Conservation (phyloP, 2,888 invertebrate genomes). For the Heliconius charithonia region DNA sequence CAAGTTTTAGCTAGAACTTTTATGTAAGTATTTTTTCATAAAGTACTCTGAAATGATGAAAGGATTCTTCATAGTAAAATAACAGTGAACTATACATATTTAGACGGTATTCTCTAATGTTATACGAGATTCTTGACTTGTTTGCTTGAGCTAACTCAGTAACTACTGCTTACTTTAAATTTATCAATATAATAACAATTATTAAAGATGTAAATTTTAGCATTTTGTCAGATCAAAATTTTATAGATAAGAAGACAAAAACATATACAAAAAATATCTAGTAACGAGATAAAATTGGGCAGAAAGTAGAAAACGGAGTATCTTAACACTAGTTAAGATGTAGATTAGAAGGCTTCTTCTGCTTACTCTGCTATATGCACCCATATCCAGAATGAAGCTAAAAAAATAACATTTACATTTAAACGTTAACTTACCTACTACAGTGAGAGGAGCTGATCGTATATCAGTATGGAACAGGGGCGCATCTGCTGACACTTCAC, state of each 20-base stretch:
- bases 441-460: constrained; percentile 85
- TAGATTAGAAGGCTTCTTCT: no score
- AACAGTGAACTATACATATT: not conserved
- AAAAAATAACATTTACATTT: not conserved
- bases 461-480: constrained; percentile 88
- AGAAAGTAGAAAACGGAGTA: no score
- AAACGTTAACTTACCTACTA: constrained; percentile 84
- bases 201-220: no score
- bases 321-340: not conserved
- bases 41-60: not conserved
- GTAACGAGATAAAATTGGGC: no score
- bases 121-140: not conserved
- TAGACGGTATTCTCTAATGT: not conserved
- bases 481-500: constrained; percentile 89
- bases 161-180: not conserved
- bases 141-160: not conserved
- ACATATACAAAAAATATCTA: no score
- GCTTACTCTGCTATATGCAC: not conserved
- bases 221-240: no score
- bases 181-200: not conserved
- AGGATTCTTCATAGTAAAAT: not conserved
- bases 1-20: not conserved
- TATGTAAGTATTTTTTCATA: not conserved
- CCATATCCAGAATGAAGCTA: not conserved
- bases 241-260: no score